Percentiles rank a stretch among this genome's conserved stretches.
phyloP scores from a whole-genome alignment of 2,113 vertebrate species.

The Tetraodon nigroviridis region DNA sequence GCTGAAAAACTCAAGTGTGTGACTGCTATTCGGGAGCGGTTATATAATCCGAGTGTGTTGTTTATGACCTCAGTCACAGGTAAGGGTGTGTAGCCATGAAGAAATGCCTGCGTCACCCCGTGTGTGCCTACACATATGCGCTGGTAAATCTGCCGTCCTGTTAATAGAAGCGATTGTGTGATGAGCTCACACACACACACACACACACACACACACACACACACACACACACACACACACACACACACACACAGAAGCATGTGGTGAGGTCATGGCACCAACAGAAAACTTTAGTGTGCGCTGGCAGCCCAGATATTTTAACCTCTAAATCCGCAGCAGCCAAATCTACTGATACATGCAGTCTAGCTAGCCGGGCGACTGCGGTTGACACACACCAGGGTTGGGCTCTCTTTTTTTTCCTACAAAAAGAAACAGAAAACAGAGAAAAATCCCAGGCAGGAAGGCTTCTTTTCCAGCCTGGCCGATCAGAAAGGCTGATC shows the following conservation, averaged over 20 bases:
- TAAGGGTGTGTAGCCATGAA: conserved; percentile 29
- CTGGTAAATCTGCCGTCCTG: conserved; percentile 13
- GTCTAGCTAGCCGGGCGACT: conserved; percentile 3
- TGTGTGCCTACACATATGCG: conserved; percentile 3
- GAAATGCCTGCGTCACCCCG: neutral
- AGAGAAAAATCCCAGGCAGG: too few relatives aligned
- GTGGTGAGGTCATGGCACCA: conserved; percentile 18
- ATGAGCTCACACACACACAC: too few relatives aligned
- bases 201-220: too few relatives aligned
- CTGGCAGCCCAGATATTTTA: conserved; percentile 14
- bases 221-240: conserved; percentile 11
- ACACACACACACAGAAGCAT: neutral
- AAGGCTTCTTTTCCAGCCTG: neutral
- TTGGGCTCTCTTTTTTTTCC: neutral
- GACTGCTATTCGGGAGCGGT: neutral
- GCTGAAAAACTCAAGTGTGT: neutral
- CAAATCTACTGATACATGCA: neutral
- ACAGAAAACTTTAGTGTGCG: conserved; percentile 29
- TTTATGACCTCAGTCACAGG: conserved; percentile 33
- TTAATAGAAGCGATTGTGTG: conserved; percentile 7
- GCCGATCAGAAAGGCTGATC: conserved; percentile 9
- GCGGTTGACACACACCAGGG: conserved; percentile 15
- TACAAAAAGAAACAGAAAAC: too few relatives aligned
- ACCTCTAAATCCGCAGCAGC: conserved; percentile 8
- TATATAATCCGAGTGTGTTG: conserved; percentile 9